Conservation (phyloP, 2,113 vertebrate genomes). For the Empidonax traillii region DNA sequence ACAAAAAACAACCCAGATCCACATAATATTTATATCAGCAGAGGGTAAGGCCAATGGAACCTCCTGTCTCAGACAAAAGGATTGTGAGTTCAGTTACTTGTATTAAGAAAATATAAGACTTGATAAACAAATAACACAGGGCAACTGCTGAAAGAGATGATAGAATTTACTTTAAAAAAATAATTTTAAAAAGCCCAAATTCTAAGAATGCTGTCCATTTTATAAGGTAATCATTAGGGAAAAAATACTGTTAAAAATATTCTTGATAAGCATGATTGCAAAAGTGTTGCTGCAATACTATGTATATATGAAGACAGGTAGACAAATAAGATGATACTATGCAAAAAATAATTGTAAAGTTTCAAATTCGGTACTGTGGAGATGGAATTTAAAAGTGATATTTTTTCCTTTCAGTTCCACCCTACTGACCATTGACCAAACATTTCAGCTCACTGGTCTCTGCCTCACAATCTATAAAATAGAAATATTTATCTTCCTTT, state of each 20-base stretch:
- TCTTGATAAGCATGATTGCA: background rate
- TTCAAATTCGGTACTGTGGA: background rate
- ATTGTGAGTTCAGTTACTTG: background rate
- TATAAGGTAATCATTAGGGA: background rate
- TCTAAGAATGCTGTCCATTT: background rate
- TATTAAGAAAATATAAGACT: background rate
- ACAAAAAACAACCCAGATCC: background rate
- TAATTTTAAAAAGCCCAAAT: accelerated
- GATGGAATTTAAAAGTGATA: background rate
- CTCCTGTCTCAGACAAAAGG: background rate
- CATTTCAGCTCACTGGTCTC: background rate
- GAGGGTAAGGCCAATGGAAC: background rate
- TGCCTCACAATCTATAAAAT: background rate
- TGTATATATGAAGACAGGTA: background rate
- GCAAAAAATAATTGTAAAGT: background rate
- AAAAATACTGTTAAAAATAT: background rate
- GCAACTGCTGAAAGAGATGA: background rate
- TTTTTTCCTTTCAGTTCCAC: background rate
- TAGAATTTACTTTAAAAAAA: background rate
- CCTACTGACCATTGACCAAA: background rate
- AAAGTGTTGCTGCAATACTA: background rate
- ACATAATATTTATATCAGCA: background rate
- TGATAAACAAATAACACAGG: background rate
- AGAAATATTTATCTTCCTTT: background rate
- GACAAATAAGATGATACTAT: background rate